phyloP scores from a whole-genome alignment of 2,113 vertebrate species.

The Tupaia chinensis region DNA sequence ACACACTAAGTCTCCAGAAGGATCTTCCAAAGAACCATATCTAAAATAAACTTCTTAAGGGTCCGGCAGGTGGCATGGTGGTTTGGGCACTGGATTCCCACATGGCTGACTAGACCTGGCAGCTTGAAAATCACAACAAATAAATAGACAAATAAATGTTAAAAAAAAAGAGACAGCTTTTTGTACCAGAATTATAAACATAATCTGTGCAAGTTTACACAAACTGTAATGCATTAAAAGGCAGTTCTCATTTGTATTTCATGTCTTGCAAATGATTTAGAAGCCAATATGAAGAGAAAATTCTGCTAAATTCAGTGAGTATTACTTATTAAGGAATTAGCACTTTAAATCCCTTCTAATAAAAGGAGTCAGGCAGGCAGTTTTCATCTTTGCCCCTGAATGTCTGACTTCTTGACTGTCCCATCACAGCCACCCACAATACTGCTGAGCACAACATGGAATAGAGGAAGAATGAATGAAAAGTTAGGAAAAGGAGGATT shows the following conservation, averaged over 20 bases:
- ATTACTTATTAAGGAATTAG: neutral
- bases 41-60: neutral
- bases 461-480: neutral
- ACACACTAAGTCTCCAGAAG: neutral
- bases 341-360: neutral
- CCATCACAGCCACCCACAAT: neutral
- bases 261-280: neutral
- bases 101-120: too few species aligned
- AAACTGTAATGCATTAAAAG: neutral
- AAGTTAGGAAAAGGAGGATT: neutral
- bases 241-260: slow-evolving; percentile 7
- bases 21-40: neutral
- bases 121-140: too few species aligned
- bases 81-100: too few species aligned
- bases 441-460: neutral
- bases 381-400: neutral
- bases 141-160: too few species aligned
- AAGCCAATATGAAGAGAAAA: neutral
- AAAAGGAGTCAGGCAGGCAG: neutral
- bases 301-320: neutral
- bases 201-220: neutral
- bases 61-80: too few species aligned
- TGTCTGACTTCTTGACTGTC: neutral
- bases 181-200: neutral
- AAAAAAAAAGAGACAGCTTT: too few species aligned